These are phyloP conservation scores for Invenusta paracnida DNA, from an alignment of 2,888 invertebrate species.

Conservation along the genomic window DNA sequence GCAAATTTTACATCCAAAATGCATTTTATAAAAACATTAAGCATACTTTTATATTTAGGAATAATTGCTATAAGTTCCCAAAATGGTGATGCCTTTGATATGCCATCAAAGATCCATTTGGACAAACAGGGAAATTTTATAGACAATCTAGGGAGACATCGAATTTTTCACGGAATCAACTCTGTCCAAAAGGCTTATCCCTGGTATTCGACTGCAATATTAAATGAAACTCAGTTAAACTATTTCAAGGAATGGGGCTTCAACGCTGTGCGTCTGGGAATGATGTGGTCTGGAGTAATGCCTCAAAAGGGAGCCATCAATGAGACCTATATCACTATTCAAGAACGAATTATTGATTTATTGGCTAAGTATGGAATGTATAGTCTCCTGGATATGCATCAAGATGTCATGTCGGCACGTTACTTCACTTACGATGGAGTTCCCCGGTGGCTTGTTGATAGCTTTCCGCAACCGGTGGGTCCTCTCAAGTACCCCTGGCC, in stretches of 20 bases:
- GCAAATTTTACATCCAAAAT: no score
- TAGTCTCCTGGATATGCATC: slow-evolving; percentile 51
- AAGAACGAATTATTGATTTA: slow-evolving; percentile 47
- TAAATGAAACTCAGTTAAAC: slow-evolving; percentile 48
- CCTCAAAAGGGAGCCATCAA: slow-evolving; percentile 47
- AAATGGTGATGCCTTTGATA: neutral
- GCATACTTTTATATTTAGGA: no score
- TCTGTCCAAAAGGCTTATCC: slow-evolving; percentile 49
- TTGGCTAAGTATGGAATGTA: slow-evolving; percentile 49
- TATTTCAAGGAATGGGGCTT: slow-evolving; percentile 50
- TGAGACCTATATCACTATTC: slow-evolving; percentile 49
- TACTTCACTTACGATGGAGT: slow-evolving; percentile 50
- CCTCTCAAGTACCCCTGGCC: slow-evolving; percentile 50
- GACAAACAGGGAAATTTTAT: slow-evolving; percentile 44
- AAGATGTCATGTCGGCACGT: slow-evolving; percentile 42
- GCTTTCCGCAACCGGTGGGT: slow-evolving; percentile 47
- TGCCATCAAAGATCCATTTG: neutral
- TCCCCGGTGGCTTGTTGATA: slow-evolving; percentile 50
- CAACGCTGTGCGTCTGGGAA: slow-evolving; percentile 51
- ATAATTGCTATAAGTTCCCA: neutral
- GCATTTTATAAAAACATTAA: no score
- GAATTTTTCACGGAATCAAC: slow-evolving; percentile 51
- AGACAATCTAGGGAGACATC: slow-evolving; percentile 48
- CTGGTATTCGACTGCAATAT: slow-evolving; percentile 47
- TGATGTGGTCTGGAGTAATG: slow-evolving; percentile 51